These are phyloP conservation scores for Rhizomys pruinosus DNA, from an alignment of 2,113 vertebrate species.

Conservation along the genomic window DNA sequence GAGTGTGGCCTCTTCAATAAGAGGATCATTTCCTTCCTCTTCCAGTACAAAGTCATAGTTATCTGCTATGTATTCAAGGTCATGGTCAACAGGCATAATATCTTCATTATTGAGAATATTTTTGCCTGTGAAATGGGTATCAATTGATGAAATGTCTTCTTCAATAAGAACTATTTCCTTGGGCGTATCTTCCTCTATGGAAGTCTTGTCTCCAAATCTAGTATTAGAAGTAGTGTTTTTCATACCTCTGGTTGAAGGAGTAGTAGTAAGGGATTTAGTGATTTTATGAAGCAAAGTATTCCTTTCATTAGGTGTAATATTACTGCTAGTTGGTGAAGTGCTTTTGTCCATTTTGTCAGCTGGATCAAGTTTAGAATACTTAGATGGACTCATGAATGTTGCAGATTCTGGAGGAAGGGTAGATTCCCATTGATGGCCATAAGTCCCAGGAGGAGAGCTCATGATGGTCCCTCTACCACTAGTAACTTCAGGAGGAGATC, in stretches of 20 bases:
- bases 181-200: neutral
- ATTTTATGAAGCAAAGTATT: neutral
- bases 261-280: neutral
- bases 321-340: neutral
- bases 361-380: neutral
- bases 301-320: neutral
- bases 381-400: neutral
- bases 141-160: constrained; percentile 22
- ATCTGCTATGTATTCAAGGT: neutral
- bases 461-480: neutral
- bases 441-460: neutral
- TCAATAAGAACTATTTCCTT: neutral
- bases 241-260: neutral
- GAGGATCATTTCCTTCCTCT: neutral
- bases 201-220: neutral
- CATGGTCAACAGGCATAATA: neutral
- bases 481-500: neutral
- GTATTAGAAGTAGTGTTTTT: neutral
- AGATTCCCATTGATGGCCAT: neutral
- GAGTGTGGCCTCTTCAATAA: neutral
- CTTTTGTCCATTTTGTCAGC: neutral
- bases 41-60: neutral
- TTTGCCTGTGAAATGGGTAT: neutral
- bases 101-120: neutral
- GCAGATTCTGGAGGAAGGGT: neutral